Evolutionary conservation across 1,140 invertebrate species (phyloP).

Genomic region (Colletes gigas): DNA sequence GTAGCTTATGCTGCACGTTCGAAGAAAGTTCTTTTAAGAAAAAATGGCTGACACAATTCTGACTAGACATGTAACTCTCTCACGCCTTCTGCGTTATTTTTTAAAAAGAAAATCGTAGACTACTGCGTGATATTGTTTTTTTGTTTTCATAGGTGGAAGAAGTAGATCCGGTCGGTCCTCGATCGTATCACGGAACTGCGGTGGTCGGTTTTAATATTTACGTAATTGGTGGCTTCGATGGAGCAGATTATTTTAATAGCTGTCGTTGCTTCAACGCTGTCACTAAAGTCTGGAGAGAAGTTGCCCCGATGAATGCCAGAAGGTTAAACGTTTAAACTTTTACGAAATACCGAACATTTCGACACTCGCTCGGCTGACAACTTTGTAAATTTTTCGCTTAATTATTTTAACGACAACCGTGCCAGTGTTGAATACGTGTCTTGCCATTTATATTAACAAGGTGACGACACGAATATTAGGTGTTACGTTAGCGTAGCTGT

Average conservation of each 20-base stretch:
- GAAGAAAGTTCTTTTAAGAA: too few relatives aligned
- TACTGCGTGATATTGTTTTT: neutral
- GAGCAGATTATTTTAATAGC: constrained; percentile 85
- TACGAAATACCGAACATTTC: neutral
- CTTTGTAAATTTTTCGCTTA: too few relatives aligned
- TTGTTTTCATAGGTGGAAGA: constrained; percentile 79
- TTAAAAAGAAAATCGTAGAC: neutral
- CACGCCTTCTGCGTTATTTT: too few relatives aligned
- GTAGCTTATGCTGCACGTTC: too few relatives aligned
- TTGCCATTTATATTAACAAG: neutral
- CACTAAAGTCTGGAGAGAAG: constrained; percentile 84
- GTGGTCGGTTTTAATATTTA: constrained; percentile 86
- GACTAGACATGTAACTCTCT: too few relatives aligned
- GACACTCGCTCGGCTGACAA: too few relatives aligned
- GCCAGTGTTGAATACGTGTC: neutral
- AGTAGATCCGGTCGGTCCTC: constrained; percentile 83
- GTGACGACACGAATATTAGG: constrained; percentile 62
- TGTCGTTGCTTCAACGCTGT: constrained; percentile 85
- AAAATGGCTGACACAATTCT: too few relatives aligned
- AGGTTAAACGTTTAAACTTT: constrained; percentile 72
- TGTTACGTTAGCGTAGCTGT: constrained; percentile 86
- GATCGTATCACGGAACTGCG: constrained; percentile 88
- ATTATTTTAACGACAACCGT: too few relatives aligned
- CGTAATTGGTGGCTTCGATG: constrained; percentile 87
- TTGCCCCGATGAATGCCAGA: constrained; percentile 85